Percentiles rank a stretch among this genome's conserved stretches.
These are phyloP conservation scores for Rattus norvegicus DNA, from an alignment of 2,113 vertebrate genomes.

Conservation along the genomic window DNA sequence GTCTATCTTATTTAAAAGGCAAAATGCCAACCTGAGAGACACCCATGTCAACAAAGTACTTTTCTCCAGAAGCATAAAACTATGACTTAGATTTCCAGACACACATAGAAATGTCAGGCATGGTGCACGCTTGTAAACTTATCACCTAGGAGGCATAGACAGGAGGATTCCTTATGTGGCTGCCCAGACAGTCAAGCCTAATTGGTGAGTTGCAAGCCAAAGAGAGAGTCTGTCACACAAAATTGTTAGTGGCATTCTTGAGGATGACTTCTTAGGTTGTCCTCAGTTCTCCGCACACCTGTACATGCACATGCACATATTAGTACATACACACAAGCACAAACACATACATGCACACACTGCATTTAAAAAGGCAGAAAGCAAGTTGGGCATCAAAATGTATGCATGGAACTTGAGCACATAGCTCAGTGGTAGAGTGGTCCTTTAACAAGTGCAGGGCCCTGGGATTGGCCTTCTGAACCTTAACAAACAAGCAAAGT, in stretches of 20 bases:
- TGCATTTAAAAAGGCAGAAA: background rate
- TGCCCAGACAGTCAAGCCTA: background rate
- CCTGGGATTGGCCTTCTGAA: background rate
- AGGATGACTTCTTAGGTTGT: background rate
- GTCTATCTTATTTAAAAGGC: constrained; percentile 17
- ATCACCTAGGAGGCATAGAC: background rate
- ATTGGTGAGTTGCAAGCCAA: background rate
- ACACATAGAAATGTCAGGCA: background rate
- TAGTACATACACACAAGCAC: background rate
- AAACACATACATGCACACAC: background rate
- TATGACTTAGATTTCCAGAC: background rate
- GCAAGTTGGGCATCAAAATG: background rate
- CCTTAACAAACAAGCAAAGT: background rate
- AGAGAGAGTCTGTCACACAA: background rate
- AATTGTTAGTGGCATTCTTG: background rate
- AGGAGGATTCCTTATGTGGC: background rate
- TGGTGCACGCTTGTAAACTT: background rate
- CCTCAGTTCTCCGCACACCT: background rate
- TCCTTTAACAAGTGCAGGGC: background rate
- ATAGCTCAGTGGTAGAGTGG: background rate
- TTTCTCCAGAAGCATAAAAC: background rate
- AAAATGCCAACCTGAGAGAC: background rate
- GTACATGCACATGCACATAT: background rate
- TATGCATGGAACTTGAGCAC: too few species aligned
- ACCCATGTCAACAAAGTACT: background rate